These are phyloP conservation scores for Arctocebus calabarensis DNA, from an alignment of 2,797 vertebrate species.

Conservation along the genomic window DNA sequence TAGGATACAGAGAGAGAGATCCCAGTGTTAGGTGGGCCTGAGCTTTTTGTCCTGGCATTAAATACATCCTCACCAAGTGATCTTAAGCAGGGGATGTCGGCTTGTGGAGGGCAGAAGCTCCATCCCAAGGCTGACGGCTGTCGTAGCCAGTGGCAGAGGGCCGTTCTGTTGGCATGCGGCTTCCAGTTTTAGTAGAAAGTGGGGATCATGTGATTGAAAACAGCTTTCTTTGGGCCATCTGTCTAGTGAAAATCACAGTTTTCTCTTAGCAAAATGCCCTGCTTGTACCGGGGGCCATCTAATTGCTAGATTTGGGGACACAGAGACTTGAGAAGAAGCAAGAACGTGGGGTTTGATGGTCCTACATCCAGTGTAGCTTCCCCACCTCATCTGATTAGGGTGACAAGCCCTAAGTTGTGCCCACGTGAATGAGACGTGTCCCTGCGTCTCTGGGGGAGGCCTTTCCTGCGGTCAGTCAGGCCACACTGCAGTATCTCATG, in stretches of 20 bases:
- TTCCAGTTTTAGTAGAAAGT: not conserved
- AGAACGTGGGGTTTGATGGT: not conserved
- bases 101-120: rapidly evolving
- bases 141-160: rapidly evolving
- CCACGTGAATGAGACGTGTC: not conserved
- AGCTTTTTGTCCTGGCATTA: not conserved
- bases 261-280: not conserved
- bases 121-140: rapidly evolving
- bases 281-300: too few species aligned
- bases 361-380: not conserved
- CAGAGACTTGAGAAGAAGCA: not conserved
- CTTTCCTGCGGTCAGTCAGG: not conserved
- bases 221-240: not conserved
- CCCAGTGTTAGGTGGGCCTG: not conserved
- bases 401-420: rapidly evolving
- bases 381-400: not conserved
- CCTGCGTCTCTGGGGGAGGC: rapidly evolving
- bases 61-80: rapidly evolving
- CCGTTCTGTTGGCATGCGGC: not conserved
- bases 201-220: not conserved
- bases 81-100: not conserved
- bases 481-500: rapidly evolving
- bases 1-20: too few species aligned
- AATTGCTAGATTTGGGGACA: not conserved
- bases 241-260: not conserved